Conservation (phyloP, 2,113 vertebrate genomes). For the Catharus bicknelli region DNA sequence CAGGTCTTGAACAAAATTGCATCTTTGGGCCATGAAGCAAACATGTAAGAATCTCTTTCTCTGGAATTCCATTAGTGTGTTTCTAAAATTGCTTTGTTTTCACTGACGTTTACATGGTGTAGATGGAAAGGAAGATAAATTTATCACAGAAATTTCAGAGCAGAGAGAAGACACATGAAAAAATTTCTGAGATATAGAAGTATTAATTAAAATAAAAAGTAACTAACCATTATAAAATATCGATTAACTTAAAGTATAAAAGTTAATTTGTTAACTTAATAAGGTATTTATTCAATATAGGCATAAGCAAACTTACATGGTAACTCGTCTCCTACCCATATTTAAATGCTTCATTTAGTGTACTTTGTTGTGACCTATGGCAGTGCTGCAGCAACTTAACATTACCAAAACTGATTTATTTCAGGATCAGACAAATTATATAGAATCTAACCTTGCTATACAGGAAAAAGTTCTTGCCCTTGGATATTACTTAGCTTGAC, state of each 20-base stretch:
- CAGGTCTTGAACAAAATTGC: neutral
- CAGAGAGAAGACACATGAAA: neutral
- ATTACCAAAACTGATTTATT: constrained; percentile 62
- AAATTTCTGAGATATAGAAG: neutral
- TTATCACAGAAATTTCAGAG: neutral
- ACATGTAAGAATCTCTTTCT: neutral
- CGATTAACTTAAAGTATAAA: neutral
- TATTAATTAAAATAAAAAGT: neutral
- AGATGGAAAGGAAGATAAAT: neutral
- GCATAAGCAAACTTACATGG: neutral
- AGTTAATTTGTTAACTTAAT: neutral
- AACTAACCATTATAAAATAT: neutral
- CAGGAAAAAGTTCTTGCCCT: constrained; percentile 73
- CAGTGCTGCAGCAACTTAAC: constrained; percentile 2
- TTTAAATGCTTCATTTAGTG: constrained; percentile 22
- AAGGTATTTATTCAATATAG: constrained; percentile 64
- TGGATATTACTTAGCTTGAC: constrained; percentile 72
- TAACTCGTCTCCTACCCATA: constrained; percentile 15
- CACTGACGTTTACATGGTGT: neutral
- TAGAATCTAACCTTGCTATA: constrained; percentile 57
- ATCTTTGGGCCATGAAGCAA: neutral
- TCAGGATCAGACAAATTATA: constrained; percentile 58
- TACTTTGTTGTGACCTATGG: constrained; percentile 49
- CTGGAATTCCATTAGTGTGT: neutral
- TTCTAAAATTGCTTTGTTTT: neutral